Percentiles rank a stretch among this genome's conserved stretches.
These are phyloP conservation scores for Guaruba guarouba DNA, from an alignment of 2,113 vertebrate genomes.

Conservation along the genomic window DNA sequence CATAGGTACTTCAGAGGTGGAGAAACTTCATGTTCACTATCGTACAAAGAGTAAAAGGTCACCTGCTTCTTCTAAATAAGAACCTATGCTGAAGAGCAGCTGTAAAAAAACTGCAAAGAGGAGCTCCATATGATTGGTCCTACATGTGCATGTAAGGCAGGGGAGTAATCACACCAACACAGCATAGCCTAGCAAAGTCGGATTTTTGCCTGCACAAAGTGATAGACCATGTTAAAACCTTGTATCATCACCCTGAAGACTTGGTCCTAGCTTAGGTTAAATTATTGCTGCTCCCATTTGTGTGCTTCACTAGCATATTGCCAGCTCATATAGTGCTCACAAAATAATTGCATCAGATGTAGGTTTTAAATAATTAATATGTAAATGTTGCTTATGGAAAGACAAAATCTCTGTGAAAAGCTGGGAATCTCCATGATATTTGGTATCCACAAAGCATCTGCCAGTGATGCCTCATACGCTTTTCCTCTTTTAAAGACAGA, in stretches of 20 bases:
- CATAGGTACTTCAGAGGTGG: background rate
- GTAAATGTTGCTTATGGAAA: background rate
- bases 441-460: background rate
- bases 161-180: background rate
- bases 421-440: background rate
- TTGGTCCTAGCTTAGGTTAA: background rate
- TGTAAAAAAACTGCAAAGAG: background rate
- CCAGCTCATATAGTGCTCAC: background rate
- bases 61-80: background rate
- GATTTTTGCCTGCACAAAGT: background rate
- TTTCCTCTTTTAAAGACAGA: background rate
- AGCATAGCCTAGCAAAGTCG: background rate
- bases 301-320: background rate
- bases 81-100: background rate
- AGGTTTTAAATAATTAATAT: background rate
- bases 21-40: background rate
- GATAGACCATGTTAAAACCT: background rate
- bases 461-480: background rate
- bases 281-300: background rate
- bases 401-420: background rate
- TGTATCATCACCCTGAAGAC: background rate
- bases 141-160: background rate
- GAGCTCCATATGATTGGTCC: background rate
- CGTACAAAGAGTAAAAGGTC: background rate
- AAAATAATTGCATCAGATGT: background rate